Base-by-base conservation (phyloP, 2,888 invertebrate genomes). In the Yponomeuta malinellus region DNA sequence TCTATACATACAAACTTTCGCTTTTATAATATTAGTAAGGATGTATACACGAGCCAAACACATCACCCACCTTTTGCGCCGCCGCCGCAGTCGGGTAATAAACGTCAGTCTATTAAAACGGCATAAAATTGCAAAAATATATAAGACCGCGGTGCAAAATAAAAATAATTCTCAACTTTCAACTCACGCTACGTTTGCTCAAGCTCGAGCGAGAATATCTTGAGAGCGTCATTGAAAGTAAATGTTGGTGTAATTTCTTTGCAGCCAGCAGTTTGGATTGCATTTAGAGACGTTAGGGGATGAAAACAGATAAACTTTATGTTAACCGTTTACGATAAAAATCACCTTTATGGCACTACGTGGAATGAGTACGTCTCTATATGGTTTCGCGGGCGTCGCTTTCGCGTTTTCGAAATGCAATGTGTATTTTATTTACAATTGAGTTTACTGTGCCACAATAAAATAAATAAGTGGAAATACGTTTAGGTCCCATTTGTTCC, bases 211-310 rank as follows among this genome's bases (percentile, higher is more conserved):
- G 84, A 82, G 85, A 85, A 88, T 87, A 85, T 87, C 89, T 88
- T 85, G 85, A 90, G 87, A 85, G 89, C 89, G 87, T 86, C 89
- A 90, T 89, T 90, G 90, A 89, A 87, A 90, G 88, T 90, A 89
- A 90, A 90, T 89, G 86, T 80, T 80, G 83, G 81, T 83, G 88
- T 90, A 89, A 90, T 90, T 91, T 80, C 85, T 83, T 80, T 79
- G 88, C 86, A 83, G 79, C 88, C 83, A 87, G 87, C 88, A 48
- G 85, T 90, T 88, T 82, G 86, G 87, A 90, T 90, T 90, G 89
- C 90, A 89, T 89, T 88, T 84, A 85, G 81, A 84, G 83, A 87
- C 88, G 86, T 86, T 83, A 76, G 77, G 79, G 89, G 89, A 90
- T 90, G 89, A 87, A 87, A 83, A 83, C 78, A 86, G 87, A 90